A percentile compares a stretch with the other conserved stretches of the same genome.
Conservation (phyloP, 2,888 invertebrate genomes). For the Carterocephalus palaemon region DNA sequence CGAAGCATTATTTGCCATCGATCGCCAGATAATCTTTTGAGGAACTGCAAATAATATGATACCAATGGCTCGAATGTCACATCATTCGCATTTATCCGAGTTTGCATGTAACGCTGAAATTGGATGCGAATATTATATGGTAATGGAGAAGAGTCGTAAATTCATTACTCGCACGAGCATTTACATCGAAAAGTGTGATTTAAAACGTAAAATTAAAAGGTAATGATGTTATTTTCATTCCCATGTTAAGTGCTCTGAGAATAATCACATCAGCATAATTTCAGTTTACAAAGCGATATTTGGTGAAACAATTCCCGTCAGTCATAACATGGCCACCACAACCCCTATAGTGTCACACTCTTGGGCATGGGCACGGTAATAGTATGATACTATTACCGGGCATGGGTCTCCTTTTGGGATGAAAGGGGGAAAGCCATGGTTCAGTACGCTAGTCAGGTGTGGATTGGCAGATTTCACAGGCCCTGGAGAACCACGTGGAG, state of each 20-base stretch:
- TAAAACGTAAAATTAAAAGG: constrained; percentile 23
- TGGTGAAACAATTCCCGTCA: background rate
- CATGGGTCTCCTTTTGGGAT: no score
- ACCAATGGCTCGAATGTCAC: constrained; percentile 9
- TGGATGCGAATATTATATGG: constrained; percentile 31
- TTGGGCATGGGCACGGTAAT: no score
- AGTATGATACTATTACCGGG: no score
- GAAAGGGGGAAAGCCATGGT: no score
- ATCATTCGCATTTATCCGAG: constrained; percentile 30
- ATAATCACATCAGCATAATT: constrained; percentile 17
- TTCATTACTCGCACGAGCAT: constrained; percentile 33
- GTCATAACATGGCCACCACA: no score
- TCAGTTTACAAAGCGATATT: background rate
- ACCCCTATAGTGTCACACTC: no score
- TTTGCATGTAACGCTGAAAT: constrained; percentile 29
- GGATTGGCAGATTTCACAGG: no score
- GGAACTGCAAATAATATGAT: constrained; percentile 14
- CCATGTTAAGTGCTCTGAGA: constrained; percentile 10
- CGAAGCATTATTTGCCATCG: no score
- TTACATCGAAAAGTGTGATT: constrained; percentile 29
- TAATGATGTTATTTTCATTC: constrained; percentile 21
- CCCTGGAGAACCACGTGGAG: no score
- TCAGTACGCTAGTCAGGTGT: no score
- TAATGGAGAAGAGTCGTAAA: constrained; percentile 35
- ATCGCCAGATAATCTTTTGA: no score